Conservation (phyloP, 2,113 vertebrate genomes). For the Alaudala cheleensis region DNA sequence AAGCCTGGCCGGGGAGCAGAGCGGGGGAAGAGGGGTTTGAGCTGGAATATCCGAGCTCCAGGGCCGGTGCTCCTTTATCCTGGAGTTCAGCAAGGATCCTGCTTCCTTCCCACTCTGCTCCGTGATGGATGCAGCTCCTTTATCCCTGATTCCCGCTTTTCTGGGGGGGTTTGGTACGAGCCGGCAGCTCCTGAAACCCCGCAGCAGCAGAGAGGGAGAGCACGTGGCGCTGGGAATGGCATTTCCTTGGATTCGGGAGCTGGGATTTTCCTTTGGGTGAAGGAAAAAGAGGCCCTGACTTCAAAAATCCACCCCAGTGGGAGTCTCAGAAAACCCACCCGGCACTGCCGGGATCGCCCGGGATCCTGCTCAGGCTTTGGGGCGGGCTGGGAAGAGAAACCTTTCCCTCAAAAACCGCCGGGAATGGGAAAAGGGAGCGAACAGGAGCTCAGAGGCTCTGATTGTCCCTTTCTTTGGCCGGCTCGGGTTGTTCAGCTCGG, state of each 20-base stretch:
- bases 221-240: not conserved
- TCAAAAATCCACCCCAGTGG: not conserved
- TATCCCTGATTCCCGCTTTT: rapidly evolving
- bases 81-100: not conserved
- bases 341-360: rapidly evolving
- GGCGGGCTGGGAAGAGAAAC: not conserved
- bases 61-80: not conserved
- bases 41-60: not conserved
- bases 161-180: not conserved
- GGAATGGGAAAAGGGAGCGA: not conserved
- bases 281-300: not conserved
- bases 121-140: not conserved
- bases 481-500: not conserved
- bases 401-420: not conserved
- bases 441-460: not conserved
- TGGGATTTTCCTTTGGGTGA: not conserved
- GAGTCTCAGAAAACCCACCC: not conserved
- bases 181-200: not conserved
- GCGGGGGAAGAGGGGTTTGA: not conserved
- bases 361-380: not conserved
- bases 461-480: not conserved
- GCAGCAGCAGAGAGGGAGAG: not conserved
- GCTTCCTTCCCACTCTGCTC: not conserved
- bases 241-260: not conserved
- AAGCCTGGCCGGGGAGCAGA: not conserved